Conservation (phyloP, 2,888 invertebrate genomes). For the Ectemnius continuus region DNA sequence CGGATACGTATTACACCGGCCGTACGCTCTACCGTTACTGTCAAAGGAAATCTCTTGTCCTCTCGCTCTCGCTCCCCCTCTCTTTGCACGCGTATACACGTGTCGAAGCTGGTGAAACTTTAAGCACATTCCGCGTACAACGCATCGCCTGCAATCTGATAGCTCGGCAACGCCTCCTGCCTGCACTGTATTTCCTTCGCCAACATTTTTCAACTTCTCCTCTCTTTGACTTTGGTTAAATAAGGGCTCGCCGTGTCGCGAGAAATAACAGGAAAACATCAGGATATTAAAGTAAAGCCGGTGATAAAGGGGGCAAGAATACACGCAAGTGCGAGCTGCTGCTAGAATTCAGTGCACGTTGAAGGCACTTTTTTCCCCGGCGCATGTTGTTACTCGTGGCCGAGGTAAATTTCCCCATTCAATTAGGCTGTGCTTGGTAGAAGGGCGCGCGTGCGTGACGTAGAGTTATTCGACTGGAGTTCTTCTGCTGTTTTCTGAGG, state of each 20-base stretch:
- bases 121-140: slow-evolving; percentile 32
- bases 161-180: slow-evolving; percentile 1
- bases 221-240: slow-evolving; percentile 31
- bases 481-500: neutral
- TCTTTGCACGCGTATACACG: neutral
- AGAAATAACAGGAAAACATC: slow-evolving; percentile 3
- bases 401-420: neutral
- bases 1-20: slow-evolving; percentile 32
- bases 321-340: slow-evolving; percentile 5
- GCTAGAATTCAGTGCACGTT: neutral
- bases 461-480: too few relatives aligned
- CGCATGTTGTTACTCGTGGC: neutral
- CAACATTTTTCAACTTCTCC: neutral
- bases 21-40: slow-evolving; percentile 10
- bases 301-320: neutral
- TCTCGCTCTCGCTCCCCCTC: neutral
- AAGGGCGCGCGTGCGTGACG: too few relatives aligned
- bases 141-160: slow-evolving; percentile 29
- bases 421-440: neutral
- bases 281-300: neutral
- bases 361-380: neutral
- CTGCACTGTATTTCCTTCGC: slow-evolving; percentile 13
- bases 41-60: slow-evolving; percentile 47
- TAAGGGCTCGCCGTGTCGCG: slow-evolving; percentile 1
- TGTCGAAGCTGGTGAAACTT: slow-evolving; percentile 19